phyloP scores from a whole-genome alignment of 64 coral and sea anemone genomes.

The Montipora foliosa region DNA sequence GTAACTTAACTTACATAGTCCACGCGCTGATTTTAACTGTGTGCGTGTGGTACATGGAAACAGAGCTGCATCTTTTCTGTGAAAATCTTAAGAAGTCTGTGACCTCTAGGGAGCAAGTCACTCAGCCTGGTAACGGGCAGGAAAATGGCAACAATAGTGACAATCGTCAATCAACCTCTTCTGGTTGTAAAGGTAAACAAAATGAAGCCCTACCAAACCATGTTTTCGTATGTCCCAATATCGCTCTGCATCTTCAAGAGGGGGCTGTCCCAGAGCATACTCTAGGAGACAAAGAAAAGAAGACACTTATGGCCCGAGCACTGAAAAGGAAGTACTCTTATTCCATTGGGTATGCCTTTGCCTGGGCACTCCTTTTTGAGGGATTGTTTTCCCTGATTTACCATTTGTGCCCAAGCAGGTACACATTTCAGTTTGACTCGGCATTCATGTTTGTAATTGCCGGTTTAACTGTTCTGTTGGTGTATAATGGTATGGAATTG shows the following conservation, averaged over 20 bases:
- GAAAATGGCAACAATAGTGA: background rate
- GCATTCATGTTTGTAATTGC: slow-evolving; percentile 82
- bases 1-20: slow-evolving; percentile 67
- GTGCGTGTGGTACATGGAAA: slow-evolving; percentile 56
- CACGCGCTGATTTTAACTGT: slow-evolving; percentile 56
- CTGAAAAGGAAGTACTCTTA: slow-evolving; percentile 48
- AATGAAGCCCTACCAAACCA: background rate
- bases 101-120: too few relatives aligned
- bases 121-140: too few relatives aligned
- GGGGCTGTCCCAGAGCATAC: slow-evolving; percentile 18
- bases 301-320: background rate
- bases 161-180: background rate
- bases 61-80: background rate
- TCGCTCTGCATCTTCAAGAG: slow-evolving; percentile 49
- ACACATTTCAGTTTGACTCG: slow-evolving; percentile 82
- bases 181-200: too few relatives aligned
- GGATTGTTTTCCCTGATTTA: slow-evolving; percentile 78
- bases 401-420: slow-evolving; percentile 69
- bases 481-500: slow-evolving; percentile 62
- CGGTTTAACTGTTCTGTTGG: slow-evolving; percentile 54
- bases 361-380: slow-evolving; percentile 83
- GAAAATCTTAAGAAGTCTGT: background rate
- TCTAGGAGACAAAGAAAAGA: background rate
- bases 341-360: slow-evolving; percentile 76
- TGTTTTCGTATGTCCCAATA: background rate